Conservation (phyloP, 30 jellyfish, hydroid and myxozoan genomes). For the Chironex yamaguchii region DNA sequence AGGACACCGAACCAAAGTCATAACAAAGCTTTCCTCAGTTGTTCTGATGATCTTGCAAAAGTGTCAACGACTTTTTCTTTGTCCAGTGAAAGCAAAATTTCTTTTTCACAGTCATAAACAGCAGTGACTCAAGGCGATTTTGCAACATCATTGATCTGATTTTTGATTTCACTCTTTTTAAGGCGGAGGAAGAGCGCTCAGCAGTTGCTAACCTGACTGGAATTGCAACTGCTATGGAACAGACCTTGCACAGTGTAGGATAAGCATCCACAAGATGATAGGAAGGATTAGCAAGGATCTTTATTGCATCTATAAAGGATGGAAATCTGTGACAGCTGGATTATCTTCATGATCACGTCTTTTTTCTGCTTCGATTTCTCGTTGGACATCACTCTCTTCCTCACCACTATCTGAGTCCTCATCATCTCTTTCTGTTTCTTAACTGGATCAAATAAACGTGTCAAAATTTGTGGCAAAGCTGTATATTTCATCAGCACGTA, state of each 20-base stretch:
- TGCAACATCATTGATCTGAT: conserved; percentile 48
- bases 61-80: conserved; percentile 13
- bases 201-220: conserved; percentile 59
- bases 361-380: conserved; percentile 5
- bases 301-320: conserved; percentile 32
- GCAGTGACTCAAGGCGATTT: conserved; percentile 39
- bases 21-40: conserved; percentile 5
- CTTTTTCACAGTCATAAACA: conserved; percentile 33
- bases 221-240: conserved; percentile 52
- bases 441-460: conserved; percentile 13
- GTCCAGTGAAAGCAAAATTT: conserved; percentile 8
- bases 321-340: conserved; percentile 13
- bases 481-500: conserved; percentile 55
- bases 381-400: conserved; percentile 11
- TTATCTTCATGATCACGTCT: neutral
- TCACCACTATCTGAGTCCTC: conserved; percentile 15
- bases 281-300: conserved; percentile 48
- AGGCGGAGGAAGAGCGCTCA: conserved; percentile 52
- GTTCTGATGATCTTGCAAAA: conserved; percentile 13
- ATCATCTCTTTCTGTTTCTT: conserved; percentile 19
- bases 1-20: neutral
- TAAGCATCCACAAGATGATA: conserved; percentile 49
- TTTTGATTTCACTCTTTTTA: conserved; percentile 25
- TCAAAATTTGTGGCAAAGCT: conserved; percentile 49
- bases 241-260: conserved; percentile 44